Evolutionary conservation across 2,113 vertebrate species (phyloP).

Genomic region (Rhombomys opimus): DNA sequence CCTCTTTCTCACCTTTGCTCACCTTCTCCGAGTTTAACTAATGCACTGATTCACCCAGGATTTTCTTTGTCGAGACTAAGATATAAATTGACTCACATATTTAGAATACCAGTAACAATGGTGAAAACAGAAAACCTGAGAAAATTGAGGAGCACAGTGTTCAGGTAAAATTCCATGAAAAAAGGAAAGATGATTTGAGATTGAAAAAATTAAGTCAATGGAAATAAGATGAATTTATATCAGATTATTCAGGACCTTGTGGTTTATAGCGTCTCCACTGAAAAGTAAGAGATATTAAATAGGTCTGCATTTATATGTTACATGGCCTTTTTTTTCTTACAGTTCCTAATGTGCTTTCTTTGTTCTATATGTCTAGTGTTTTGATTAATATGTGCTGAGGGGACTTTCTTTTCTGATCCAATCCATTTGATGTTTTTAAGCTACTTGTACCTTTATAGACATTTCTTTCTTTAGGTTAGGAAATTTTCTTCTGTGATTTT

Average conservation of each 20-base stretch:
- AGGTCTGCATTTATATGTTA: background rate
- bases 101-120: background rate
- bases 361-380: background rate
- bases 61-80: background rate
- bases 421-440: background rate
- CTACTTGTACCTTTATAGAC: background rate
- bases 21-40: background rate
- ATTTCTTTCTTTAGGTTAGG: background rate
- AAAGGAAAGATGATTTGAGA: background rate
- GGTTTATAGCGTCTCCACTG: background rate
- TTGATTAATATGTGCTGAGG: background rate
- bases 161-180: constrained; percentile 1
- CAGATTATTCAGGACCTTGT: background rate
- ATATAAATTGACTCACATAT: background rate
- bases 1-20: background rate
- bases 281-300: background rate
- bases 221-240: constrained; percentile 42
- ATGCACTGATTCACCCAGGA: background rate
- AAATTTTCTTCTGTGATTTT: background rate
- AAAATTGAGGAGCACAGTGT: background rate
- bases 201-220: constrained; percentile 31
- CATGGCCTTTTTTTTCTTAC: background rate
- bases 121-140: background rate
- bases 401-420: background rate
- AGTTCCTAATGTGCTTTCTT: background rate